Evolutionary conservation across 2,797 vertebrate genomes (phyloP).

Genomic region (Salmo trutta): DNA sequence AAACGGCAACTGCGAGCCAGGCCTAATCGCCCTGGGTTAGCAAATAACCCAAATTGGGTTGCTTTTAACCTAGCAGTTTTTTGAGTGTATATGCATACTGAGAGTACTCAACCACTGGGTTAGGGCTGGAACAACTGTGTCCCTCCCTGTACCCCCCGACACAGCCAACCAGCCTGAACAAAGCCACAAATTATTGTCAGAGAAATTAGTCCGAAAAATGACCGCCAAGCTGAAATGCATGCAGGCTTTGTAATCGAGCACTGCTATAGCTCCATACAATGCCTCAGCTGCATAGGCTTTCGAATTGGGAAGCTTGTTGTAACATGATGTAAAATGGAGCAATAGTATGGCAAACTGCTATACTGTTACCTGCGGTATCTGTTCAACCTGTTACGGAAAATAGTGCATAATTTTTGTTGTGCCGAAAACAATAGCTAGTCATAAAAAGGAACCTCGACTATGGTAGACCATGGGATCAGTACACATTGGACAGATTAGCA

Average conservation of each 20-base stretch:
- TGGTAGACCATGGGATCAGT: background rate
- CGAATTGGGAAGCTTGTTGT: background rate
- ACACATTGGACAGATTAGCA: background rate
- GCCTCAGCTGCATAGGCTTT: background rate
- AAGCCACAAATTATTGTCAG: conserved; percentile 71
- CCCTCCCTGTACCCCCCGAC: background rate
- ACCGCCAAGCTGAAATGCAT: conserved; percentile 11
- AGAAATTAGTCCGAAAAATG: conserved; percentile 48
- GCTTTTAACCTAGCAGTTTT: background rate
- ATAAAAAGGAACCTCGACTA: background rate
- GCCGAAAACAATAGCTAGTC: background rate
- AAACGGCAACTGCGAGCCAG: too few species aligned
- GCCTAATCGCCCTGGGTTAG: background rate
- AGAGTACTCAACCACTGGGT: conserved; percentile 36
- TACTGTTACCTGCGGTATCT: background rate
- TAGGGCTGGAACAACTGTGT: background rate
- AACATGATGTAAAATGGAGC: background rate
- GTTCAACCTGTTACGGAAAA: background rate
- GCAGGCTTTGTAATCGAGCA: background rate
- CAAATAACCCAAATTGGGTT: background rate
- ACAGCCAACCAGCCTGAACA: conserved; percentile 51
- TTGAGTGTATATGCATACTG: conserved; percentile 40
- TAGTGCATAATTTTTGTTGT: background rate
- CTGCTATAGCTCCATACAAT: background rate
- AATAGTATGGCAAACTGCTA: background rate